Evolutionary conservation across 2,113 vertebrate species (phyloP).

Genomic region (Uropsilus gracilis): DNA sequence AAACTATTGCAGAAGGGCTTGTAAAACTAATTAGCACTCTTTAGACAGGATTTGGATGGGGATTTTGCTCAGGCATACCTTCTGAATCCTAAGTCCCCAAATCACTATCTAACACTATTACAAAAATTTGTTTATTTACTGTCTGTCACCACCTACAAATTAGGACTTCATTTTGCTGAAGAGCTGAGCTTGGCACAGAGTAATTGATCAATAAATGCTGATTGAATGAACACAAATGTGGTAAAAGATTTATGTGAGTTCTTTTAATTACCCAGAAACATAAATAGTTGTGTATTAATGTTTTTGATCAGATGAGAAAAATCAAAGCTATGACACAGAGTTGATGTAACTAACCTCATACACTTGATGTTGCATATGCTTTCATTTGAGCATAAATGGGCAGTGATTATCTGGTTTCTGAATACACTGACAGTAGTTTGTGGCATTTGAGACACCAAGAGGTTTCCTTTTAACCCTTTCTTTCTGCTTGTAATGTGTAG

Average conservation of each 20-base stretch:
- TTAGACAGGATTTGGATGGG: not conserved
- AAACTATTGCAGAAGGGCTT: constrained; percentile 14
- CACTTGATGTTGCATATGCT: not conserved
- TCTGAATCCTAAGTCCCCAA: not conserved
- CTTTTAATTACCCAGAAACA: constrained; percentile 55
- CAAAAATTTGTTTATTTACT: constrained; percentile 30
- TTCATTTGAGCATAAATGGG: not conserved
- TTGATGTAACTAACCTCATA: not conserved
- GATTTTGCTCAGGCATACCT: not conserved
- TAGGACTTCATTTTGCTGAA: constrained; percentile 24
- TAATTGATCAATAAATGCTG: constrained; percentile 48
- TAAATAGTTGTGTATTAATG: not conserved
- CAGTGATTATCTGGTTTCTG: not conserved
- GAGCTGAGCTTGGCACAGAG: not conserved
- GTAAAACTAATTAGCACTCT: not conserved
- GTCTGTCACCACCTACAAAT: constrained; percentile 8
- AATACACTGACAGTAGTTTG: not conserved
- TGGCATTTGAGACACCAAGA: not conserved
- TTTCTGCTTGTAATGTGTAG: not conserved
- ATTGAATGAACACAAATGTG: constrained; percentile 39
- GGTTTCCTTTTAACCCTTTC: not conserved
- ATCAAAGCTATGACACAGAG: not conserved
- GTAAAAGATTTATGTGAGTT: constrained; percentile 26
- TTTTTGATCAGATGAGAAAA: constrained; percentile 28
- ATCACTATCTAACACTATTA: not conserved